phyloP scores from a whole-genome alignment of 2,888 invertebrate genomes.

The Scrobipalpa costella region DNA sequence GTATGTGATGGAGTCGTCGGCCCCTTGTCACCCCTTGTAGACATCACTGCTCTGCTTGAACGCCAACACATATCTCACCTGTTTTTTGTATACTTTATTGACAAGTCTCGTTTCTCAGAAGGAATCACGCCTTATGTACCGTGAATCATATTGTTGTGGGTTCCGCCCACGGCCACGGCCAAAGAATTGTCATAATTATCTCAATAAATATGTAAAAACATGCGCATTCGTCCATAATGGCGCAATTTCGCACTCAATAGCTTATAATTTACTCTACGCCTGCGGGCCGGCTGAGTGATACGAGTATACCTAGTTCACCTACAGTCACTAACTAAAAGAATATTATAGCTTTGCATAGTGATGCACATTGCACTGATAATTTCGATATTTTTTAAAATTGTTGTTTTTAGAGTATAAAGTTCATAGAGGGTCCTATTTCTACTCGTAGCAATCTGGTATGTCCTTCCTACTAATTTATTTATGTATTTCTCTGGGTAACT shows the following conservation, averaged over 20 bases:
- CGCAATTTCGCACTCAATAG: slow-evolving; percentile 38
- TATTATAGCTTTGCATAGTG: too few species aligned
- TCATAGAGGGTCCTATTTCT: too few species aligned
- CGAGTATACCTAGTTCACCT: background rate
- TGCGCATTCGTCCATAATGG: slow-evolving; percentile 37
- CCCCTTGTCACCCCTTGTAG: too few species aligned
- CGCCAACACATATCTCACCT: slow-evolving; percentile 39
- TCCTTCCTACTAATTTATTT: too few species aligned
- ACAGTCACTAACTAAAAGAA: background rate
- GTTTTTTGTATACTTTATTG: slow-evolving; percentile 29
- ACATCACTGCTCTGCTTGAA: background rate
- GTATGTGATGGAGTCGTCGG: background rate
- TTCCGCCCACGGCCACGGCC: slow-evolving; percentile 45
- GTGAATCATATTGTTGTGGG: slow-evolving; percentile 50
- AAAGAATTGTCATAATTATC: slow-evolving; percentile 38
- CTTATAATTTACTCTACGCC: slow-evolving; percentile 33
- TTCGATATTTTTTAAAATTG: too few species aligned
- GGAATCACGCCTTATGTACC: slow-evolving; percentile 32
- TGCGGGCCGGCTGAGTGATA: slow-evolving; percentile 18
- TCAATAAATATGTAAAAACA: slow-evolving; percentile 40
- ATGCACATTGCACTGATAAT: too few species aligned
- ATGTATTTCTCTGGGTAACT: too few species aligned
- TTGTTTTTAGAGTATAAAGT: too few species aligned
- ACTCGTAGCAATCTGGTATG: too few species aligned
- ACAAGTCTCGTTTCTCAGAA: slow-evolving; percentile 28